Conservation (phyloP, 2,113 vertebrate genomes). For the Eira barbara region DNA sequence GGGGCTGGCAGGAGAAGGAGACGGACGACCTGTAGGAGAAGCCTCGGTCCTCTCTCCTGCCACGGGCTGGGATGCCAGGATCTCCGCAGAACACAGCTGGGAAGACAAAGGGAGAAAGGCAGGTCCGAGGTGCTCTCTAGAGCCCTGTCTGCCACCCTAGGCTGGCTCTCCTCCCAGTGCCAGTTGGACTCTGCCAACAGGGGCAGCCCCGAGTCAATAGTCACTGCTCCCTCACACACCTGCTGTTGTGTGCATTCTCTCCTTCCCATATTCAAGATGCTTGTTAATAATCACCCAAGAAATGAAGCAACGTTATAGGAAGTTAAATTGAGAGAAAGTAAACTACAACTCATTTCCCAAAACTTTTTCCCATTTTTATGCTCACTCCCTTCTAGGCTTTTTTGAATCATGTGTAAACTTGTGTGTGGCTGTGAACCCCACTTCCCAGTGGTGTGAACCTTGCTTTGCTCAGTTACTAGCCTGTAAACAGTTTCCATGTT, state of each 20-base stretch:
- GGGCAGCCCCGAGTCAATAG: accelerated
- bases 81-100: constrained; percentile 98
- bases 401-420: background rate
- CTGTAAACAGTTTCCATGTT: background rate
- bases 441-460: background rate
- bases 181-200: background rate
- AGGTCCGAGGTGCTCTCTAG: background rate
- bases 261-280: background rate
- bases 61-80: constrained; percentile 91
- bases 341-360: background rate
- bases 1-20: constrained; percentile 92
- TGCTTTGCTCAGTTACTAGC: background rate
- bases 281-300: background rate
- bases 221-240: background rate
- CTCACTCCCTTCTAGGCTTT: background rate
- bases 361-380: background rate
- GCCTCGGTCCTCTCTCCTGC: constrained; percentile 93
- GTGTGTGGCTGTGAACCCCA: background rate
- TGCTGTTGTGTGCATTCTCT: background rate
- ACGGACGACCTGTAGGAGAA: constrained; percentile 96
- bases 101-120: background rate
- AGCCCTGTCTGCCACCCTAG: background rate
- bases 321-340: background rate
- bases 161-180: background rate
- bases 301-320: background rate